Evolutionary conservation across 2,797 vertebrate genomes (phyloP), one percentile per base, ranked within the genome.

Genomic region (Sebastes ruberrimus): DNA sequence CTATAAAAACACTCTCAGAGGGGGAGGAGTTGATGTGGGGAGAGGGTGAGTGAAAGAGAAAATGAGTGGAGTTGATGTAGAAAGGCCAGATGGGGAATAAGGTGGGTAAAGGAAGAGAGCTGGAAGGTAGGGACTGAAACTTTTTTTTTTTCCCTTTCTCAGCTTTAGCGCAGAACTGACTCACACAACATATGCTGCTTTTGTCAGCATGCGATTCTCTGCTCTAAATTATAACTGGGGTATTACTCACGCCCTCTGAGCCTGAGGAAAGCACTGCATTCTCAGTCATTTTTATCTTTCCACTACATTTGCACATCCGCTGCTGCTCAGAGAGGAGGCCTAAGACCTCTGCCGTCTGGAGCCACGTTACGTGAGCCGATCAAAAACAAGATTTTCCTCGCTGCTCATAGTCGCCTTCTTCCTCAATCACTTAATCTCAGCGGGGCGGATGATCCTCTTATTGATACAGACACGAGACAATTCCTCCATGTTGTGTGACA

Each of bases 131-230:
- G 42, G 83, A 85, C 81, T 80, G 79, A 81, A 86, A 83, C 67
- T 81, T 52, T 20, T 76, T 28, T 27, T 70, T 63, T n/a, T 32
- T 0, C 73, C 62, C 57, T 70, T 67, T 80, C 86, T 91, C 81
- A 88, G 92, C 90, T 93, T 90, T 93, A 92, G 92, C 90, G 90
- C 93, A 95, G 92, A 87, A 92, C 83, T 95, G 94, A 96, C 91
- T 95, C 95, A 94, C 93, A 93, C 92, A 93, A 90, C 95, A 95
- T 95, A 95, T 95, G 95, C 93, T 93, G 94, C 93, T 90, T 94
- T 95, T 95, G 94, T 95, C 93, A 92, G 93, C 91, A 91, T 92
- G 91, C 84, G 73, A 92, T 92, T 93, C 92, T 89, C 88, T 90
- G 88, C 91, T 95, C 92, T 93, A 91, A 95, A 94, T 95, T 94